These are phyloP conservation scores for Misgurnus anguillicaudatus DNA, from an alignment of 2,113 vertebrate genomes.

Conservation along the genomic window DNA sequence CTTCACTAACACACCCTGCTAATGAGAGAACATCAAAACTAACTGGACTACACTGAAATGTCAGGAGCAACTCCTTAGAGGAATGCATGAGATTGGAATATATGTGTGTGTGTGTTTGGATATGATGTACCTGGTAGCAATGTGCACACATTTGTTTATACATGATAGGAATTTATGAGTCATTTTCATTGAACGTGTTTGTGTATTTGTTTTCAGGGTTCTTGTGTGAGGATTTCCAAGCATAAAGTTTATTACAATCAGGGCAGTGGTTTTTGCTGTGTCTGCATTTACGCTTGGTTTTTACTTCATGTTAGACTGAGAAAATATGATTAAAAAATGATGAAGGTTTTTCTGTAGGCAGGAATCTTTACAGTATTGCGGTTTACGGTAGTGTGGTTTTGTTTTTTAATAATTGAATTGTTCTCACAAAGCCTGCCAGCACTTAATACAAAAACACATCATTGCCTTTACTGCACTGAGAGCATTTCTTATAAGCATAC, in stretches of 20 bases:
- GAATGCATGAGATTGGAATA: slow-evolving; percentile 22
- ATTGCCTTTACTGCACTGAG: too few species aligned
- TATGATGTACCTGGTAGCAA: too few species aligned
- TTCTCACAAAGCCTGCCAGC: too few species aligned
- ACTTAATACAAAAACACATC: too few species aligned
- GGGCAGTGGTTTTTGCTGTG: background rate
- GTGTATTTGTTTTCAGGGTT: background rate
- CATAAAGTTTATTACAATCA: background rate
- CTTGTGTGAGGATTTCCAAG: background rate
- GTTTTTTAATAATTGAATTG: background rate
- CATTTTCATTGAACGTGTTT: background rate
- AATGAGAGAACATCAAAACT: slow-evolving; percentile 59
- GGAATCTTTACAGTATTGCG: background rate
- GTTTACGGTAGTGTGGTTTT: background rate
- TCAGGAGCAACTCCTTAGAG: slow-evolving; percentile 49
- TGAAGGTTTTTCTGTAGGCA: background rate
- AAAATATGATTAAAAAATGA: background rate
- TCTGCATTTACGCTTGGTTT: background rate
- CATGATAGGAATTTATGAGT: background rate
- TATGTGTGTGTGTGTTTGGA: slow-evolving; percentile 21
- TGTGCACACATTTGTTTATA: background rate
- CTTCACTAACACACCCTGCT: slow-evolving; percentile 47
- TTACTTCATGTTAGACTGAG: background rate
- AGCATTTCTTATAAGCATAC: too few species aligned
- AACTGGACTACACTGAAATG: slow-evolving; percentile 55